Base-by-base conservation (phyloP, 2,888 invertebrate genomes). In the Papilio demoleus region DNA sequence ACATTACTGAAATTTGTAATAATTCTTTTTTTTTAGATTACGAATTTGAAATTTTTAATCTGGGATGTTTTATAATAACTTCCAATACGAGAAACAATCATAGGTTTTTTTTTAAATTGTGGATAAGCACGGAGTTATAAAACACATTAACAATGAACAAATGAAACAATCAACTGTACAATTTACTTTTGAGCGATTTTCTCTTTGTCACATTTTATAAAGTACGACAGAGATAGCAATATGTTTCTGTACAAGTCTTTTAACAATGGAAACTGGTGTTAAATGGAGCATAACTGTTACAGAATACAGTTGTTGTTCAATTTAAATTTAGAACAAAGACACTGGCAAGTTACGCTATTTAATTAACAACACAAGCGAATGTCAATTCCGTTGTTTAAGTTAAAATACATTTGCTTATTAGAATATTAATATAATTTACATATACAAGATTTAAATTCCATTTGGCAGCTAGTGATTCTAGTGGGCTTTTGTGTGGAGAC, bases 311-410 rank as follows among this genome's bases (percentile, higher is more conserved):
- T 22, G 50, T 50, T 53, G 24, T 27, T 53, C 53, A 27, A 53
- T 53, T 27, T 27, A 53, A n/a, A 5, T 14, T 2, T 1, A 53
- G 27, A 53, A 53, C 24, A 53, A 27, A 53, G 27, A 27, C 50
- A 50, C 24, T 53, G 24, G 53, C 53, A n/a, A n/a, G n/a, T 53
- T 50, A 50, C 27, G n/a, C n/a, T n/a, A 8, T 27, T 53, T 53
- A n/a, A 53, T 53, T 53, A 53, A 53, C 27, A 8, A 8, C 24
- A 22, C 4, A 47, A 22, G 24, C 27, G n/a, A 27, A 53, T 27
- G n/a, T 27, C 27, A 50, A 27, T 50, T 14, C 50, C 24, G n/a
- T 47, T 47, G 24, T 47, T 22, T 2, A 14, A 24, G 24, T 50
- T 17, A 22, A 24, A 50, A 24, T 50, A 50, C 24, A 14, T 14